Evolutionary conservation across 2,797 vertebrate genomes (phyloP), one percentile per base, ranked within the genome.

Genomic region (Xenentodon cancila): DNA sequence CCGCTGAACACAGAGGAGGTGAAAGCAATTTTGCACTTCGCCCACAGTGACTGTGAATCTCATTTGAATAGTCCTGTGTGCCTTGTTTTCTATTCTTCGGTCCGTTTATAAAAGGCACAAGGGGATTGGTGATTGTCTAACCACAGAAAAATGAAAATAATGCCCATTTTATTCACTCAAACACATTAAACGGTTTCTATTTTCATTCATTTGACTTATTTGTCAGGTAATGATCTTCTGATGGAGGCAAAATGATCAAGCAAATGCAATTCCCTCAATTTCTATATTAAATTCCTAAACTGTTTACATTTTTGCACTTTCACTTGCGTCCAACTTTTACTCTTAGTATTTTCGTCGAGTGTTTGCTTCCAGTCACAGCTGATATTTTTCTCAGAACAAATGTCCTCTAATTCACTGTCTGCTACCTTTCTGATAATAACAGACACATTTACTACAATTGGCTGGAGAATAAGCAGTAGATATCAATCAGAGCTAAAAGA

Each of bases 11-110:
- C 74, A 65, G 77, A 75, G 21, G 72, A 85, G 89, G 86, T 86
- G 75, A 91, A 92, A 92, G 87, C 88, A 91, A 77, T 92, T 92
- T 93, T 91, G 86, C 84, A 85, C 84, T 79, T 74, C 57, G 64
- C 71, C 89, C 84, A 55, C 74, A 81, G 88, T 90, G 88, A 91
- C 83, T 58, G 45, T 32, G 61, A 81, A 68, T 86, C 73, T 81
- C 82, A 89, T 91, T 86, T 89, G 77, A 92, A 87, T 65, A 70
- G 77, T 57, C 71, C 53, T 61, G 34, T 77, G 77, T 84, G 72
- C 84, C 80, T 82, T 82, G 58, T 87, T 88, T 79, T 56, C 84
- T 84, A 80, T 91, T 90, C 81, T 89, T 81, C 77, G 73, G 81
- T 48, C 67, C 71, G 75, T 88, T 90, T 82, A 85, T 80, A 89